Base-by-base conservation (phyloP, 2,113 vertebrate species). In the Vidua chalybeata region DNA sequence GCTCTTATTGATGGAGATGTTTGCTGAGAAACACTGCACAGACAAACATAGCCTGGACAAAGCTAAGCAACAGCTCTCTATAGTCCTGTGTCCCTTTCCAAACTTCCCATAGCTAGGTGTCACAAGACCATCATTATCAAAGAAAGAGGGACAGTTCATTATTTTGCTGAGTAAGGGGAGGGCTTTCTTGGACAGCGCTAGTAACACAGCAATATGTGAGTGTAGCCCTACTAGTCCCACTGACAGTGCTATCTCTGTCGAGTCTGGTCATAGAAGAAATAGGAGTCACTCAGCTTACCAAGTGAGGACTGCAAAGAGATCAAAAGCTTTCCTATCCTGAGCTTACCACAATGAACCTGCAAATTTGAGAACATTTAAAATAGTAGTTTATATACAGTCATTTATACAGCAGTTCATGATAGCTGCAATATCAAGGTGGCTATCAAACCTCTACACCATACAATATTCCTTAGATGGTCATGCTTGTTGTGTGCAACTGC, bases 241-340 rank as follows among this genome's bases (percentile, higher is more conserved):
- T 2, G 1, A 49, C 69, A 71, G n/a, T 2, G 27, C 21, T 24
- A 2, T 5, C 11, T 83, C 72, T 59, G 45, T 39, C 15, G 46
- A 39, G 52, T 52, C 7, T 24, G 64, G 46, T 33, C 48, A 72
- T 0, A 52, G 39, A 81, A 90, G 31, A 92, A 56, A 56, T 0
- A 49, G 14, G 33, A 91, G 37, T 59, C 61, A 64, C 45, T 89
- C 41, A 27, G 52, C 69, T 89, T 95, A 72, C 37, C 24, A 71
- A 77, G 90, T n/a, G 37, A 84, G 31, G 64, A 64, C 82, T 90
- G 55, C 66, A 80, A 96, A 94, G 79, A 78, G 91, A 88, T 31
- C 45, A 72, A 72, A 84, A 88, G 30, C n/a, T 59, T 92, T 73
- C 62, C 62, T 75, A 49, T 41, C 3, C 41, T 41, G 49, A 55